phyloP scores from a whole-genome alignment of 2,113 vertebrate genomes.

The Tylochromis polylepis region DNA sequence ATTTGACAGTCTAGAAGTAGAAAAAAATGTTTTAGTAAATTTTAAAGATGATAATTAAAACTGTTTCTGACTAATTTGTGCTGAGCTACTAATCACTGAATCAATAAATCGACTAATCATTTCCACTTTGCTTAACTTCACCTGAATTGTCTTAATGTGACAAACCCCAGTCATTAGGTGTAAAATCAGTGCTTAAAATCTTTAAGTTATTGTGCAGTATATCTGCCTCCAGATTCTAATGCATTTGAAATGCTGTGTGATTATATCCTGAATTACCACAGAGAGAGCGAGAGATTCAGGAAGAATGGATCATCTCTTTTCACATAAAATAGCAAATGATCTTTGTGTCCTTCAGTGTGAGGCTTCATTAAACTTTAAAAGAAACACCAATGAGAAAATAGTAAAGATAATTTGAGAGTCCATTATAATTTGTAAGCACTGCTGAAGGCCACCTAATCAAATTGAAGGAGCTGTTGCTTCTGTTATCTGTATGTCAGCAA shows the following conservation, averaged over 20 bases:
- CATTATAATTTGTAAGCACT: neutral
- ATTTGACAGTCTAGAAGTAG: neutral
- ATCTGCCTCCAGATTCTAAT: neutral
- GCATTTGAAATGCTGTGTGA: neutral
- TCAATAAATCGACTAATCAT: neutral
- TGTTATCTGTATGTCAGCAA: neutral
- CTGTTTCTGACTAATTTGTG: neutral
- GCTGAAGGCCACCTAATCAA: neutral
- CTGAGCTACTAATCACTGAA: neutral
- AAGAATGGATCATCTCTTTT: neutral
- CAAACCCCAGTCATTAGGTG: fast-evolving
- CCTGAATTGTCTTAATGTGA: neutral
- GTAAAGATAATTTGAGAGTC: neutral
- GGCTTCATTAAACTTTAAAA: slow-evolving; percentile 4
- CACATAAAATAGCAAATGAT: neutral
- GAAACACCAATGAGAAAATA: neutral
- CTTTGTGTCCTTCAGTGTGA: neutral
- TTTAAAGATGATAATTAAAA: neutral
- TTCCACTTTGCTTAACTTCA: neutral
- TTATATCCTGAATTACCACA: too few species aligned
- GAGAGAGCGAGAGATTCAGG: too few species aligned
- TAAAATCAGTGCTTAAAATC: neutral
- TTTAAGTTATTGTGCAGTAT: neutral
- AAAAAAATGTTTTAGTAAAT: neutral
- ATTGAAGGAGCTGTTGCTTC: neutral